Percentiles rank a stretch among this genome's conserved stretches.
phyloP scores from a whole-genome alignment of 2,113 vertebrate genomes.

The Hippocampus barbouri region DNA sequence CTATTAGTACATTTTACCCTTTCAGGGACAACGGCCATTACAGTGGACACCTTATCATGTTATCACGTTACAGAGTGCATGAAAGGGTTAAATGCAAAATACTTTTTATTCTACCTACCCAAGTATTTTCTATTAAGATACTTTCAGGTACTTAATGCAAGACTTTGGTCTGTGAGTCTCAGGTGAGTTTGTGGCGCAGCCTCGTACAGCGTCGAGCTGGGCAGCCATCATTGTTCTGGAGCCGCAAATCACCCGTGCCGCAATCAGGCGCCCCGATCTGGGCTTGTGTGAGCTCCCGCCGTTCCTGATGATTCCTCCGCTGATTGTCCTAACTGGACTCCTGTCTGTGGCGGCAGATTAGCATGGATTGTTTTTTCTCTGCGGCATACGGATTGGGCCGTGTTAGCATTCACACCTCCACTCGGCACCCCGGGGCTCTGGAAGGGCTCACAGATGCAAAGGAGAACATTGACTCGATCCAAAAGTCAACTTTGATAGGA shows the following conservation, averaged over 20 bases:
- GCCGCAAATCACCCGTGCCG: conserved; percentile 72
- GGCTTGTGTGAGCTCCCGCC: conserved; percentile 65
- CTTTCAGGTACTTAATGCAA: conserved; percentile 22
- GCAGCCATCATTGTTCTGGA: conserved; percentile 70
- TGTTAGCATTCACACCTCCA: conserved; percentile 64
- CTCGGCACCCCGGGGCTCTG: conserved; percentile 6
- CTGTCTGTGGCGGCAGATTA: conserved; percentile 72
- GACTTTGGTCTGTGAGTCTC: conserved; percentile 21
- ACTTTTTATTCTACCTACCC: not conserved
- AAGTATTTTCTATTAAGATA: conserved; percentile 8
- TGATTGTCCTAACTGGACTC: conserved; percentile 79
- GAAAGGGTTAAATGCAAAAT: too few relatives aligned
- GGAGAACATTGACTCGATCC: conserved; percentile 15
- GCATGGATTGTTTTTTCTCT: conserved; percentile 74
- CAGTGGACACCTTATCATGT: too few relatives aligned
- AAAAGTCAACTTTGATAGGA: conserved; percentile 22
- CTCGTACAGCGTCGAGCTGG: conserved; percentile 67
- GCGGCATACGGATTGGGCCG: conserved; percentile 64
- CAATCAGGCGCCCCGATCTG: conserved; percentile 69
- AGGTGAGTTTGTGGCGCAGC: conserved; percentile 53
- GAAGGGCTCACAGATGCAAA: conserved; percentile 21
- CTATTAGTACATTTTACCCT: too few relatives aligned
- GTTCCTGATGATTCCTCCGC: conserved; percentile 73
- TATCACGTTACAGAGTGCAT: too few relatives aligned
- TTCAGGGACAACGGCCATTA: too few relatives aligned